A percentile compares a stretch with the other conserved stretches of the same genome.
phyloP scores from a whole-genome alignment of 2,113 vertebrate genomes.

The Engystomops pustulosus region DNA sequence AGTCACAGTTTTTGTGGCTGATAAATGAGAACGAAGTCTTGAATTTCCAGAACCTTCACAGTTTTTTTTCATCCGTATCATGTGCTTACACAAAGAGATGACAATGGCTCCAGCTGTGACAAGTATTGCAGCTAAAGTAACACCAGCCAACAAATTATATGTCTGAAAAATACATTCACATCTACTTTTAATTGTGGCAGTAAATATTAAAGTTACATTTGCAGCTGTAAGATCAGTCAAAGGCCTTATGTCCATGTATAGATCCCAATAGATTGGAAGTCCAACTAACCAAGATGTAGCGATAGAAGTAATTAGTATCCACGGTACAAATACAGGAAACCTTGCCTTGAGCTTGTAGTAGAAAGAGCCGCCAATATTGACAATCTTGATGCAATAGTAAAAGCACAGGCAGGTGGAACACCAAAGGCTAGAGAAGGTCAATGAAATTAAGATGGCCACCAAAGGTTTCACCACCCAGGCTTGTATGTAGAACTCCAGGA shows the following conservation, averaged over 20 bases:
- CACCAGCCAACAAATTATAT: background rate
- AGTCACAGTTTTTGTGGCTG: slow-evolving; percentile 35
- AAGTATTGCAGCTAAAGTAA: slow-evolving; percentile 17
- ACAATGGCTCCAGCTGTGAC: slow-evolving; percentile 5
- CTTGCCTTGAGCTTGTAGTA: slow-evolving; percentile 36
- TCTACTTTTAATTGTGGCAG: background rate
- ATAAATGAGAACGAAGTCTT: slow-evolving; percentile 7
- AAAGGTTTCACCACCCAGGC: background rate
- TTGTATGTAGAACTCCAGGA: slow-evolving; percentile 12
- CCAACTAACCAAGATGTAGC: slow-evolving; percentile 4
- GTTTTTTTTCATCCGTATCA: slow-evolving; percentile 9
- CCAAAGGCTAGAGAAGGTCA: slow-evolving; percentile 33
- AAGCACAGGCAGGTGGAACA: background rate
- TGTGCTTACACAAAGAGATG: slow-evolving; percentile 35
- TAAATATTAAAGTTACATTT: background rate
- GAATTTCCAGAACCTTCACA: background rate
- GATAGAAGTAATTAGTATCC: slow-evolving; percentile 9
- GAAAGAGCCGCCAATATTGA: background rate
- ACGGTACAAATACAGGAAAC: background rate
- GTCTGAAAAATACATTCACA: slow-evolving; percentile 14
- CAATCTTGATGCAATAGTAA: no score
- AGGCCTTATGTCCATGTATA: background rate
- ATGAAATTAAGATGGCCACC: background rate
- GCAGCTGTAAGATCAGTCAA: background rate
- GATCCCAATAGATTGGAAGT: slow-evolving; percentile 28